Base-by-base conservation (phyloP, 2,888 invertebrate genomes). In the Calameuta pallipes region DNA sequence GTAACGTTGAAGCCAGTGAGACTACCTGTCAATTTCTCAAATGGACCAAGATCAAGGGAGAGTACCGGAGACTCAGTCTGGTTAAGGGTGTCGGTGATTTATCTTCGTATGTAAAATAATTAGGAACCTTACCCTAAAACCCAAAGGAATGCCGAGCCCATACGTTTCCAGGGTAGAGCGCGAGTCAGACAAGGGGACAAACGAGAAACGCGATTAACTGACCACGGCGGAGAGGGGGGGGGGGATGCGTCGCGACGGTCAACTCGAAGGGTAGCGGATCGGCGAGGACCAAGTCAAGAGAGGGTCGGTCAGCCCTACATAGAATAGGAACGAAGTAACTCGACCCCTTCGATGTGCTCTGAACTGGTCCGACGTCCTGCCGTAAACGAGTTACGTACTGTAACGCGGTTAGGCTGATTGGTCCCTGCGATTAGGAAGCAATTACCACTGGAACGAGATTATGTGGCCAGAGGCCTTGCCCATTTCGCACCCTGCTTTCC, bases 361-460 rank as follows among this genome's bases (percentile, higher is more conserved):
- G 69, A 78, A 76, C 76, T 75, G 75, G 78, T 82, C 81, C 80
- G 79, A 79, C 81, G 78, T 81, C 77, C 82, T 75, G 73, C 78
- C 76, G 81, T 83, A 86, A 86, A 84, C 82, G 84, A 85, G 84
- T 85, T 85, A 83, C 82, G 81, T 80, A 78, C 77, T 78, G 80
- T 81, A 84, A 84, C 75, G 80, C 79, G 82, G 84, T 86, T 86
- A 85, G 84, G 83, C 83, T 85, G 86, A 87, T 86, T 85, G 86
- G 86, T 86, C 80, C 78, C 80, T 80, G 76, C 83, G 84, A 86
- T 87, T 87, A 87, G 84, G 84, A 85, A 85, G 83, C 84, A 85
- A 87, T 87, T 86, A 87, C 84, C 81, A 79, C 80, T 76, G 78
- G 80, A 85, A 86, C 82, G 81, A 84, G 83, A 85, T 86, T 86